Conservation (phyloP, 2,888 invertebrate genomes). For the Polyploca ridens region DNA sequence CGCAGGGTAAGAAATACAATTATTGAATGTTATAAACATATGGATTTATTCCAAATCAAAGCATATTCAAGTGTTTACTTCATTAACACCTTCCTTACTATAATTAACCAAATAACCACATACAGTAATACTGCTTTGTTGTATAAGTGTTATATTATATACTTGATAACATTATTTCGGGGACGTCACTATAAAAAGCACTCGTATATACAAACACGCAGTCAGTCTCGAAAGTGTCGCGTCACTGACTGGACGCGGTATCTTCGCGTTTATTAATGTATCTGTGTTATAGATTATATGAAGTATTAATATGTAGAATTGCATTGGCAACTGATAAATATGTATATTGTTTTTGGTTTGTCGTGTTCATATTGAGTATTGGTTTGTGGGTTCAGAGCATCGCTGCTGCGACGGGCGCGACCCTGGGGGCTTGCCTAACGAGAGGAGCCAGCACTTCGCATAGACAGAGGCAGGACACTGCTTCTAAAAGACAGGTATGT, state of each 20-base stretch:
- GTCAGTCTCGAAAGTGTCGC: slow-evolving; percentile 42
- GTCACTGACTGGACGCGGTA: slow-evolving; percentile 41
- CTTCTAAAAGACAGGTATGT: slow-evolving; percentile 78
- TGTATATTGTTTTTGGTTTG: slow-evolving; percentile 23
- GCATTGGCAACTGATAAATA: slow-evolving; percentile 27
- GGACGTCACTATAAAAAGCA: slow-evolving; percentile 7
- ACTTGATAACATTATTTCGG: background rate
- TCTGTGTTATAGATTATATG: slow-evolving; percentile 30
- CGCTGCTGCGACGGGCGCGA: slow-evolving; percentile 83
- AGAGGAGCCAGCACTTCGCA: slow-evolving; percentile 83
- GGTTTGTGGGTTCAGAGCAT: slow-evolving; percentile 62
- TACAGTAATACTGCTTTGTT: background rate
- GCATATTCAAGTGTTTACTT: background rate
- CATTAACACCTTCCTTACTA: background rate
- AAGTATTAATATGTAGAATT: slow-evolving; percentile 34
- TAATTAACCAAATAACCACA: background rate
- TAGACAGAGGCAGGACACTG: slow-evolving; percentile 82
- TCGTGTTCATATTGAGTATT: slow-evolving; percentile 17
- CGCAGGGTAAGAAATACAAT: slow-evolving; percentile 65
- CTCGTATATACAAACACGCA: slow-evolving; percentile 26
- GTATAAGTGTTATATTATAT: background rate
- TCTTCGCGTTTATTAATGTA: slow-evolving; percentile 31
- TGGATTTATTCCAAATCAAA: background rate
- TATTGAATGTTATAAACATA: background rate
- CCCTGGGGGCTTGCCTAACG: slow-evolving; percentile 83